A percentile compares a stretch with the other conserved stretches of the same genome.
phyloP scores from a whole-genome alignment of 1,140 invertebrate species.

The Metopolophium dirhodum region DNA sequence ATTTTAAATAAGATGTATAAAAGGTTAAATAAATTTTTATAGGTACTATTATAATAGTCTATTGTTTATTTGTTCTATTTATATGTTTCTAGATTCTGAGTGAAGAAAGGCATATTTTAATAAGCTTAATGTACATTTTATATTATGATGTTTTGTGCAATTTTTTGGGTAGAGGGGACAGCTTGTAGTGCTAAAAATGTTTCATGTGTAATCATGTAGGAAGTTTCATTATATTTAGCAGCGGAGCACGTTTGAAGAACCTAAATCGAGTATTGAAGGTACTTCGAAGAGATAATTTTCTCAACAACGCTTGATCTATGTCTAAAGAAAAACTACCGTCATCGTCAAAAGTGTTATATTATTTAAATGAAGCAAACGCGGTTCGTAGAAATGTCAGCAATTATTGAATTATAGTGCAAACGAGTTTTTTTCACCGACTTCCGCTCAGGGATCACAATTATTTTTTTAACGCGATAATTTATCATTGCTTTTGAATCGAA shows the following conservation, averaged over 20 bases:
- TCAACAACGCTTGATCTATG: neutral
- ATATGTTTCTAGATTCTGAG: neutral
- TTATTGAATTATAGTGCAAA: no score
- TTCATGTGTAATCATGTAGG: neutral
- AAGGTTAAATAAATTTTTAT: neutral
- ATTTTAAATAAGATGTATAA: neutral
- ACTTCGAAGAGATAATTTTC: neutral
- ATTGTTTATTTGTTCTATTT: neutral
- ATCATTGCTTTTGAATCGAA: no score
- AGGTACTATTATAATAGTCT: neutral
- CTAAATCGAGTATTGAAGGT: neutral
- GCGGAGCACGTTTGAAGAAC: neutral
- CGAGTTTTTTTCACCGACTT: no score
- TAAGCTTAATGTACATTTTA: neutral
- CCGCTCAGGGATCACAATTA: no score
- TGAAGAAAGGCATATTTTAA: neutral
- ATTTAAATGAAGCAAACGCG: neutral
- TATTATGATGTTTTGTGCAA: neutral
- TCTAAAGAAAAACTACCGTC: neutral
- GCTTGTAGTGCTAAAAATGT: neutral
- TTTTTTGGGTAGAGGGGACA: neutral
- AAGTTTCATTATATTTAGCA: no score
- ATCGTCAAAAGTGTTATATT: neutral
- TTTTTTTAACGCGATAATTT: no score
- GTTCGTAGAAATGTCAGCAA: neutral